A percentile compares a stretch with the other conserved stretches of the same genome.
phyloP scores from a whole-genome alignment of 2,113 vertebrate genomes.

The Zingel zingel region DNA sequence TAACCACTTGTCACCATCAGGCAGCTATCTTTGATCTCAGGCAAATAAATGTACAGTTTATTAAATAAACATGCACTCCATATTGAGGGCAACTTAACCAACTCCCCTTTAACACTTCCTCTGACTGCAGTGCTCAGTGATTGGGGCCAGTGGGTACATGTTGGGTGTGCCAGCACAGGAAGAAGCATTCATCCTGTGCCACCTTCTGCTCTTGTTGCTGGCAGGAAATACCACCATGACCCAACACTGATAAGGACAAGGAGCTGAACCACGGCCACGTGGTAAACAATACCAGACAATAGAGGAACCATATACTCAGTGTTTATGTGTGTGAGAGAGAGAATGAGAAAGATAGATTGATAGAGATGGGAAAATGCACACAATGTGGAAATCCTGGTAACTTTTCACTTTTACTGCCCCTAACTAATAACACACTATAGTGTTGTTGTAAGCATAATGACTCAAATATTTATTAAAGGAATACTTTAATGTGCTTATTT shows the following conservation, averaged over 20 bases:
- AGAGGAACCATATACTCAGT: slow-evolving; percentile 26
- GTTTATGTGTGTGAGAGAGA: slow-evolving; percentile 22
- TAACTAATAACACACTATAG: not conserved
- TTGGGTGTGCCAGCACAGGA: slow-evolving; percentile 82
- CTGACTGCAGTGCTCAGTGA: slow-evolving; percentile 11
- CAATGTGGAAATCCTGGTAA: not conserved
- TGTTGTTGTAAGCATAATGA: not conserved
- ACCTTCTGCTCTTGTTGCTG: slow-evolving; percentile 74
- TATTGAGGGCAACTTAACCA: not conserved
- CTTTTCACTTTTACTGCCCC: not conserved
- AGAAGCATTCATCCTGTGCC: slow-evolving; percentile 84
- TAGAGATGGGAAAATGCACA: not conserved
- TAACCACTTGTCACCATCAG: not conserved
- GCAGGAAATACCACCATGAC: slow-evolving; percentile 84
- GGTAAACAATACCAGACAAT: slow-evolving; percentile 59
- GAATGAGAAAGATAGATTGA: not conserved
- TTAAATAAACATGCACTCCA: slow-evolving; percentile 4
- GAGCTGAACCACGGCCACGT: slow-evolving; percentile 53
- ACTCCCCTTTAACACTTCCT: slow-evolving; percentile 23
- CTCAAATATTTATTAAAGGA: too few relatives aligned
- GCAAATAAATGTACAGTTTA: slow-evolving; percentile 40
- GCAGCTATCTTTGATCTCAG: slow-evolving; percentile 44
- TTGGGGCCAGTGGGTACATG: slow-evolving; percentile 42
- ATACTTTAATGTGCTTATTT: too few relatives aligned
- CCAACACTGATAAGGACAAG: slow-evolving; percentile 79